Percentiles rank a stretch among this genome's conserved stretches.
Conservation (phyloP, 1,140 invertebrate genomes). For the Drosophila nasuta region DNA sequence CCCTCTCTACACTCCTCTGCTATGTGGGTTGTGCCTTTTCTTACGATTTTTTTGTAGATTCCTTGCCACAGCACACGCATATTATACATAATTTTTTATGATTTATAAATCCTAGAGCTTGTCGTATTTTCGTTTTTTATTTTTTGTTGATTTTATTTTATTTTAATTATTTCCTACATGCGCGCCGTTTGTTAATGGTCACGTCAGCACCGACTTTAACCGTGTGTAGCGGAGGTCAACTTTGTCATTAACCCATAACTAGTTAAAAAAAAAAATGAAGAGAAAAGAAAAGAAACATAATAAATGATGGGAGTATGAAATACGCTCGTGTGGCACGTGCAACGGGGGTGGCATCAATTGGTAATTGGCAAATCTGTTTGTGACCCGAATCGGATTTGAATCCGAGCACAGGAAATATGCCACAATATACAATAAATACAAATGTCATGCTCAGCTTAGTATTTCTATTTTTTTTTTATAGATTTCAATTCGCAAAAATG, state of each 20-base stretch:
- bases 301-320: neutral
- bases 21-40: conserved; percentile 28
- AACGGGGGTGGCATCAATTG: neutral
- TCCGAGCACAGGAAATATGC: neutral
- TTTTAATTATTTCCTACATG: conserved; percentile 80
- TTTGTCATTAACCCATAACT: conserved; percentile 10
- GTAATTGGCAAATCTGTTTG: conserved; percentile 2
- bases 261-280: too few relatives aligned
- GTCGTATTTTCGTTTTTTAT: conserved; percentile 63
- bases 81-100: conserved; percentile 80
- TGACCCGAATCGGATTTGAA: neutral
- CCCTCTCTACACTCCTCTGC: neutral
- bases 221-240: conserved; percentile 25
- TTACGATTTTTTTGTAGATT: conserved; percentile 33
- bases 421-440: neutral
- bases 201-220: conserved; percentile 40
- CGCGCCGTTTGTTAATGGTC: conserved; percentile 68
- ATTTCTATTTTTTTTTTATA: neutral
- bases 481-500: neutral
- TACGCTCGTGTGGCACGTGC: neutral
- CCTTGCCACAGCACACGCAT: conserved; percentile 64
- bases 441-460: neutral
- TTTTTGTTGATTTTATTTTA: conserved; percentile 21
- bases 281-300: too few relatives aligned
- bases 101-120: conserved; percentile 71